These are phyloP conservation scores for Psittacara wagleri DNA, from an alignment of 2,113 vertebrate species.

Conservation along the genomic window DNA sequence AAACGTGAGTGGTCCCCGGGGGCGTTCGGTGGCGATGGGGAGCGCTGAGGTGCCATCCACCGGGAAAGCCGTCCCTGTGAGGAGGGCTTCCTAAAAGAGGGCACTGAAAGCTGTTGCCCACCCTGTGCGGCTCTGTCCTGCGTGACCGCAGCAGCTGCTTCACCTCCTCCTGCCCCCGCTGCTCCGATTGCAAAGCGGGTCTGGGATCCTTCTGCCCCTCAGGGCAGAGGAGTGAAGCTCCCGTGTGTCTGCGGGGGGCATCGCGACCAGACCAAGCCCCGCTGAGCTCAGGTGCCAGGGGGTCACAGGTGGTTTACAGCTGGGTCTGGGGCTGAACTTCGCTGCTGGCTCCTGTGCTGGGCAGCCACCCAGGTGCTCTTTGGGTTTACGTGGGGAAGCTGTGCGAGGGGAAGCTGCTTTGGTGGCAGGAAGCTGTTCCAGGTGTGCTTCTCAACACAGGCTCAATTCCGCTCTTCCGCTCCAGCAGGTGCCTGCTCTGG, in stretches of 20 bases:
- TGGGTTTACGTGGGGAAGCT: neutral
- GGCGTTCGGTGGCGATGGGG: neutral
- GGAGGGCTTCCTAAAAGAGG: neutral
- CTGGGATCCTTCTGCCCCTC: neutral
- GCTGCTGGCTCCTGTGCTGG: neutral
- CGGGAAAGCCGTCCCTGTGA: fast-evolving
- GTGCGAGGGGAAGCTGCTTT: neutral
- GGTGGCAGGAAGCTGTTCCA: neutral
- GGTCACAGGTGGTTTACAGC: neutral
- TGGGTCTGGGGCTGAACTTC: neutral
- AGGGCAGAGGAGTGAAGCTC: neutral
- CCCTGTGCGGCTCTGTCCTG: neutral
- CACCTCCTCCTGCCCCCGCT: neutral
- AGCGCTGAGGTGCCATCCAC: neutral
- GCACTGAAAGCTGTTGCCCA: neutral
- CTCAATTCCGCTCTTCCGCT: neutral
- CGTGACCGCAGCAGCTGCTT: neutral
- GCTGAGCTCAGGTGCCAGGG: neutral
- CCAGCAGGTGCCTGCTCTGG: neutral
- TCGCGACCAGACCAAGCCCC: fast-evolving
- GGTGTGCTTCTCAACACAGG: neutral
- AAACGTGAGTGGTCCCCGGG: neutral
- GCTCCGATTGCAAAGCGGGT: neutral
- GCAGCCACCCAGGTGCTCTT: neutral
- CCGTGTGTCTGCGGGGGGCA: fast-evolving